These are phyloP conservation scores for Drosophila mercatorum DNA, from an alignment of 2,888 invertebrate genomes.

Conservation along the genomic window DNA sequence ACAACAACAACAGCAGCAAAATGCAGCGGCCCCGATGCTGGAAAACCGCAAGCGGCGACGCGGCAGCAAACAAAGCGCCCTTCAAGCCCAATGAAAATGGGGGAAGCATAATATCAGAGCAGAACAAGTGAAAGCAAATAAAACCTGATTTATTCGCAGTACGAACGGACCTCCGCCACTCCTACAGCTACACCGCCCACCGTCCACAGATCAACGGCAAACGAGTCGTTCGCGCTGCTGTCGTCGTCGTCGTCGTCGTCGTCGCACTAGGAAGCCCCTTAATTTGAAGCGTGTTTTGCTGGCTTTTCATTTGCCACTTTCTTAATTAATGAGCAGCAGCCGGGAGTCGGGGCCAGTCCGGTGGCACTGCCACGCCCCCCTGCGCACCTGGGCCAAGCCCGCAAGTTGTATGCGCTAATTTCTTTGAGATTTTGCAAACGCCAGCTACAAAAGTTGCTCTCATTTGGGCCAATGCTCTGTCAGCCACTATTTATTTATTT, in stretches of 20 bases:
- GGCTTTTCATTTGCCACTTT: constrained; percentile 80
- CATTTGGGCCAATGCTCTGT: constrained; percentile 66
- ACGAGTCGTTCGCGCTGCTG: constrained; percentile 25
- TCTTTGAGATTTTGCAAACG: constrained; percentile 72
- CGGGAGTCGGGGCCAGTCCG: neutral
- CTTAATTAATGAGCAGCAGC: constrained; percentile 76
- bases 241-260: constrained; percentile 12
- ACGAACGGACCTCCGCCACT: constrained; percentile 19
- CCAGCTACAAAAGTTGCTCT: constrained; percentile 70
- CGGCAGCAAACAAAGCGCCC: constrained; percentile 55
- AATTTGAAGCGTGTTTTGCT: constrained; percentile 72
- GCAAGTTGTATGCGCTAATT: constrained; percentile 74
- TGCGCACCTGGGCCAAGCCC: constrained; percentile 34
- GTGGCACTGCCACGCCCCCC: constrained; percentile 11
- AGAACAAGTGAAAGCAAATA: constrained; percentile 76
- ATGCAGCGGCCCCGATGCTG: constrained; percentile 48
- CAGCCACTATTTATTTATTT: constrained; percentile 78
- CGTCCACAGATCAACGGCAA: constrained; percentile 42
- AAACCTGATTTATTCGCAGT: constrained; percentile 73
- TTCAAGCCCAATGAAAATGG: constrained; percentile 25
- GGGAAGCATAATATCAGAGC: constrained; percentile 69
- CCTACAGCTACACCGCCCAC: constrained; percentile 2
- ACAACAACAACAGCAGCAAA: constrained; percentile 41
- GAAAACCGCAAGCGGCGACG: constrained; percentile 55
- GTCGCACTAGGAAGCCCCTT: constrained; percentile 50